phyloP scores from a whole-genome alignment of 2,797 vertebrate genomes.

The Netta rufina region DNA sequence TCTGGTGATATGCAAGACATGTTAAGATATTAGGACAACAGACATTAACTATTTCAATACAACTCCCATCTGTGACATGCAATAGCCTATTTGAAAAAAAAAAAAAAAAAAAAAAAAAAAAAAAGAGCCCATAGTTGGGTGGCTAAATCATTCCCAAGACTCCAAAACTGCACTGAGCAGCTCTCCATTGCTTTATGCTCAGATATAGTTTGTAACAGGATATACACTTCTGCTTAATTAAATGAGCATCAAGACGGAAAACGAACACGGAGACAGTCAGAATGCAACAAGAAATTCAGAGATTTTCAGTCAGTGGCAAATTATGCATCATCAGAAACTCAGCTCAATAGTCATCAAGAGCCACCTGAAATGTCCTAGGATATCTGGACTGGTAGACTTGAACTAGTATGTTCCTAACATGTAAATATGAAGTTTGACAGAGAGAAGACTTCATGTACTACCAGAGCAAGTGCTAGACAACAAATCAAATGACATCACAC shows the following conservation, averaged over 20 bases:
- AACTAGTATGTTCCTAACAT: not conserved
- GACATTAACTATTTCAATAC: not conserved
- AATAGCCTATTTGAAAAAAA: not conserved
- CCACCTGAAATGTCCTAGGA: not conserved
- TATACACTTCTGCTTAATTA: not conserved
- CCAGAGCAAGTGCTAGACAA: not conserved
- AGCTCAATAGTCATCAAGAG: not conserved
- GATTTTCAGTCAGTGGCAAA: not conserved
- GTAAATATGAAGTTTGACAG: accelerated
- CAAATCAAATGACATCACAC: not conserved
- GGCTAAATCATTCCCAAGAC: not conserved
- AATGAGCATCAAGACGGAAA: not conserved
- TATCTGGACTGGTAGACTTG: not conserved
- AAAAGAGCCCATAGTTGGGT: not conserved
- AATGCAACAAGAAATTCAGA: not conserved
- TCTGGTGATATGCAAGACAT: not conserved
- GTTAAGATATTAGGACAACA: not conserved
- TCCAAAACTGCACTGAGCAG: not conserved
- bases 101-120: accelerated
- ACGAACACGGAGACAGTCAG: not conserved
- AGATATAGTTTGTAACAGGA: not conserved
- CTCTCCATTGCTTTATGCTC: not conserved
- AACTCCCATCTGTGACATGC: not conserved
- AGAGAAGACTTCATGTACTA: not conserved
- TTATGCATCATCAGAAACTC: not conserved